Conservation (phyloP, 2,888 invertebrate genomes). For the Caenorhabditis afra region DNA sequence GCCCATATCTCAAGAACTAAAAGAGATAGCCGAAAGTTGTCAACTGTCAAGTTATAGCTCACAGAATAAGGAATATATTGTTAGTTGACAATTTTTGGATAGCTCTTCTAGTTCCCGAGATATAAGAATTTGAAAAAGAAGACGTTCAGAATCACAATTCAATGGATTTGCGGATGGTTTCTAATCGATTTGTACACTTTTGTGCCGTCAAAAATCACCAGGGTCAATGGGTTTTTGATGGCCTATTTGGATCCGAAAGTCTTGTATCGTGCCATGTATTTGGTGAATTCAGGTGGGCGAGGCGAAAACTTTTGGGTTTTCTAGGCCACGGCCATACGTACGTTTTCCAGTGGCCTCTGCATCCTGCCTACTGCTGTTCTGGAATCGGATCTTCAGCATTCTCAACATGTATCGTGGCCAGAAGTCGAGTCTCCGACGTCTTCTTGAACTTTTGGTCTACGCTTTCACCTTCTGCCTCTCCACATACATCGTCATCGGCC, state of each 20-base stretch:
- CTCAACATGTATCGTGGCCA: slow-evolving; percentile 16
- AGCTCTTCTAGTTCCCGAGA: too few relatives aligned
- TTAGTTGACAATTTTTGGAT: too few relatives aligned
- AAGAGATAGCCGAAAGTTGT: too few relatives aligned
- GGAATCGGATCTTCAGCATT: slow-evolving; percentile 22
- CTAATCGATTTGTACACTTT: slow-evolving; percentile 21
- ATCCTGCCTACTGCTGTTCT: slow-evolving; percentile 14
- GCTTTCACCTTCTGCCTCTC: neutral
- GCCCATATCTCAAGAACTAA: too few relatives aligned
- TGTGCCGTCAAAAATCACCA: slow-evolving; percentile 21
- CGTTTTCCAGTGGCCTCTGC: slow-evolving; percentile 6
- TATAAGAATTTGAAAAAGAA: too few relatives aligned
- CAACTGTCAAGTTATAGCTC: too few relatives aligned
- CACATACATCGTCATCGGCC: neutral
- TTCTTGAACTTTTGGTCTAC: slow-evolving; percentile 1
- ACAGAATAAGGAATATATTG: too few relatives aligned
- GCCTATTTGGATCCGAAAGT: slow-evolving; percentile 4
- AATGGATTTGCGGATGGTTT: slow-evolving; percentile 13
- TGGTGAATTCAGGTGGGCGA: slow-evolving; percentile 11
- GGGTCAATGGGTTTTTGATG: slow-evolving; percentile 13
- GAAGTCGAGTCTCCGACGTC: neutral
- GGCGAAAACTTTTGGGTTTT: too few relatives aligned
- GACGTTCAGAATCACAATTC: slow-evolving; percentile 11
- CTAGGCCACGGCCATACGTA: too few relatives aligned
- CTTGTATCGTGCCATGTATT: slow-evolving; percentile 7